Conservation (phyloP, 2,113 vertebrate species). For the Pipra filicauda region DNA sequence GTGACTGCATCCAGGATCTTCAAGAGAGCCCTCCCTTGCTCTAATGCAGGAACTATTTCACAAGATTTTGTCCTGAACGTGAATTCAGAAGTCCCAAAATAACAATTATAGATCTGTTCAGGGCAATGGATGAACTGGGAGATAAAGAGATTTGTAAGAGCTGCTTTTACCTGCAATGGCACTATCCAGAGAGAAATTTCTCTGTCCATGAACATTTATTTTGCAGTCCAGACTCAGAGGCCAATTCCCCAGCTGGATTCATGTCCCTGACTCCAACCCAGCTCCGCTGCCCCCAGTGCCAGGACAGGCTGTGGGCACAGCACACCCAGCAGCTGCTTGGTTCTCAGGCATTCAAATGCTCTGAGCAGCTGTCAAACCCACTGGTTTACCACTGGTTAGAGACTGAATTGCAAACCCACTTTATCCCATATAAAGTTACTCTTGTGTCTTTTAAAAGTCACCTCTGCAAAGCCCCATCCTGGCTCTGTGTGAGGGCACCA, state of each 20-base stretch:
- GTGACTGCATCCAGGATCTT: background rate
- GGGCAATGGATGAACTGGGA: background rate
- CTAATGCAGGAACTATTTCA: background rate
- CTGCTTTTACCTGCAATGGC: background rate
- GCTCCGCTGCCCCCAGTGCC: background rate
- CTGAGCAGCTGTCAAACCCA: background rate
- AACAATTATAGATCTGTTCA: background rate
- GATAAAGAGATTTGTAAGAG: background rate
- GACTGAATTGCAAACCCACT: background rate
- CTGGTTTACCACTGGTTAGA: background rate
- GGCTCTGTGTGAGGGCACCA: background rate
- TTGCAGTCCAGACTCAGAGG: background rate
- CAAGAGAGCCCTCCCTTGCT: background rate
- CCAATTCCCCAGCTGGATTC: background rate
- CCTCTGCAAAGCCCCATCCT: background rate
- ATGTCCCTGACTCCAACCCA: background rate
- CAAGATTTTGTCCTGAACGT: background rate
- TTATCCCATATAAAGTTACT: background rate
- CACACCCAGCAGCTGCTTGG: background rate
- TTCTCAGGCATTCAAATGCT: background rate
- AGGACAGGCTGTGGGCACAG: background rate
- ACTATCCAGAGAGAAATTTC: background rate
- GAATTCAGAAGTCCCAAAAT: conserved; percentile 2
- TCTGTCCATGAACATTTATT: background rate
- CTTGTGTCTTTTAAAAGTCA: background rate